Evolutionary conservation across 2,888 invertebrate species (phyloP), one percentile per base, ranked within the genome.

Genomic region (Homarus gammarus): DNA sequence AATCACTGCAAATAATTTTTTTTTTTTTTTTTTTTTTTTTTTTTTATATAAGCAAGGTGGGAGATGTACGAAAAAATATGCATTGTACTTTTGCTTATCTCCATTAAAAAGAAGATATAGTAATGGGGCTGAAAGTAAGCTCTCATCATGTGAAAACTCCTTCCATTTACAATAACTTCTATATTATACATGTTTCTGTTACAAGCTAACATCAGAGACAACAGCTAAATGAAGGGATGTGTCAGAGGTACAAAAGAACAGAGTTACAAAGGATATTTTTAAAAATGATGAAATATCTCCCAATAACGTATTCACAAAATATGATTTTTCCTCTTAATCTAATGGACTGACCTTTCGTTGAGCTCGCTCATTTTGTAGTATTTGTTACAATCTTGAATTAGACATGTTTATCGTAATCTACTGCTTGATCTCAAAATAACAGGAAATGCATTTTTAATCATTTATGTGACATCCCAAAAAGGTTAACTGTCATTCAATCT

Each of bases 131-230:
- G 79, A 79, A 79, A 79, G 79, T 64, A 79, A 61, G 64, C 79
- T 79, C 64, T 79, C 68, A 70, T 56, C 44, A 82, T 44, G 36
- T 33, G 40, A 70, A 68, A 82, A 33, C 49, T 70, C 82, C 44
- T 70, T 70, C 49, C 82, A 82, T 44, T 82, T 49, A 70, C 70
- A 70, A 68, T 70, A 68, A 82, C 31, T 70, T 70, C 22, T 82
- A 70, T 36, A 82, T 68, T 18, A 82, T 68, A 70, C 38, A 68
- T 36, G 40, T 40, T 75, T 56, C 56, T 84, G 75, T 75, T 61
- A 75, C 36, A 33, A 75, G 84, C 61, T 75, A 84, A 84, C 84
- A 84, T 84, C 61, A 75, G 83, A 56, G 84, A 84, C 84, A 64
- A 84, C 38, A 75, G 75, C 75, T 61, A 84, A 75, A 84, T 64